Percentiles rank a stretch among this genome's conserved stretches.
Conservation (phyloP, 2,113 vertebrate genomes). For the Sterrhoptilus dennistouni region DNA sequence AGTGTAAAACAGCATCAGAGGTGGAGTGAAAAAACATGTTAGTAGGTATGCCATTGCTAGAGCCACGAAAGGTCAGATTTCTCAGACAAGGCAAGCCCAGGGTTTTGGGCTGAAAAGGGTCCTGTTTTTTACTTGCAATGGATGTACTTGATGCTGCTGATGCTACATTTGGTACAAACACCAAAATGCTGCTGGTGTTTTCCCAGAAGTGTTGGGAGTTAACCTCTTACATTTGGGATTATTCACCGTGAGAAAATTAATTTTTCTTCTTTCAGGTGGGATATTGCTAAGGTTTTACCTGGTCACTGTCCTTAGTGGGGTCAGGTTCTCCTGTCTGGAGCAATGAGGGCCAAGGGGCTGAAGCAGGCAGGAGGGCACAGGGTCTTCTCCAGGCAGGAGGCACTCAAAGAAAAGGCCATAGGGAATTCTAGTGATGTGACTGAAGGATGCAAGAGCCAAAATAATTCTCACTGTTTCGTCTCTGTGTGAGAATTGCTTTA, state of each 20-base stretch:
- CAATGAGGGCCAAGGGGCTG: not conserved
- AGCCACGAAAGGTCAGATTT: not conserved
- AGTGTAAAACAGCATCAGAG: not conserved
- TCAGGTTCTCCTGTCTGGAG: not conserved
- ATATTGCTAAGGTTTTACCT: not conserved
- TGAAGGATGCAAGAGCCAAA: not conserved
- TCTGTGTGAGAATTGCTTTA: constrained; percentile 68
- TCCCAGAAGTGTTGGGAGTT: not conserved
- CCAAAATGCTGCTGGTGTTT: not conserved
- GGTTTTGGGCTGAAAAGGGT: not conserved
- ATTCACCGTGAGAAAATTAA: not conserved
- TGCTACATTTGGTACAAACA: not conserved
- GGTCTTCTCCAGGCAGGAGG: not conserved
- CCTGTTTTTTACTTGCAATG: not conserved
- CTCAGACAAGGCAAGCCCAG: not conserved
- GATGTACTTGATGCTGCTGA: not conserved
- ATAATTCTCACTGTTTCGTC: constrained; percentile 29
- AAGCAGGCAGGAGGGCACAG: not conserved
- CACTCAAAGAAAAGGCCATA: not conserved
- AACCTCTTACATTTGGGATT: not conserved
- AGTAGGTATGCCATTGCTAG: not conserved
- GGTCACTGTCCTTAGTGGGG: not conserved
- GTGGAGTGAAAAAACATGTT: not conserved
- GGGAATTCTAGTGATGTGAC: not conserved
- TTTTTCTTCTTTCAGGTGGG: not conserved